Conservation (phyloP, 2,888 invertebrate genomes). For the Cheilosia impressa region DNA sequence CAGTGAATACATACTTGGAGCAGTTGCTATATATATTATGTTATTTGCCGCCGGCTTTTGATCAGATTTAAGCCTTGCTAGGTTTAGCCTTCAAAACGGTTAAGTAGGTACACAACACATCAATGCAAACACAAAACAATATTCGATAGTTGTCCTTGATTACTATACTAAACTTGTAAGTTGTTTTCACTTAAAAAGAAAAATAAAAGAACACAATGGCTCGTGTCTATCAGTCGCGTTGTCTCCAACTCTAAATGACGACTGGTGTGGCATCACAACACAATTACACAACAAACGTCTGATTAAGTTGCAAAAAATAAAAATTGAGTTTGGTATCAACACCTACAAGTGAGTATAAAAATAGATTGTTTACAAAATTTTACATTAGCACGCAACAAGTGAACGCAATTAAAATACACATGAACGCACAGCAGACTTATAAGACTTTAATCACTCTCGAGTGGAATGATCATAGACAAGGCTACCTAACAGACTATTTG, state of each 20-base stretch:
- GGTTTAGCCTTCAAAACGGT: not conserved
- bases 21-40: not conserved
- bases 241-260: slow-evolving; percentile 34
- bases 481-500: not conserved
- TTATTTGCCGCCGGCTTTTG: not conserved
- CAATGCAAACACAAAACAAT: slow-evolving; percentile 4
- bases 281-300: slow-evolving; percentile 21
- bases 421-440: slow-evolving; percentile 11
- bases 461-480: slow-evolving; percentile 5
- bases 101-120: not conserved
- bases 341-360: slow-evolving; percentile 30
- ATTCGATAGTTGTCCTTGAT: not conserved
- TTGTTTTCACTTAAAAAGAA: not conserved
- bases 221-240: not conserved
- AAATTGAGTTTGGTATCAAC: not conserved
- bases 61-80: not conserved
- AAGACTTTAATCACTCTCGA: not conserved
- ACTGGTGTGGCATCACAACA: slow-evolving; percentile 19
- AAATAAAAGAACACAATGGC: not conserved
- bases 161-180: not conserved
- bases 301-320: slow-evolving; percentile 20
- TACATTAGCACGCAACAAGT: slow-evolving; percentile 28
- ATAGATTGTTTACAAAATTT: slow-evolving; percentile 50
- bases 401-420: slow-evolving; percentile 32
- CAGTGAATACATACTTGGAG: too few species aligned